Base-by-base conservation (phyloP, 2,888 invertebrate species). In the Drosophila parthenogenetica region DNA sequence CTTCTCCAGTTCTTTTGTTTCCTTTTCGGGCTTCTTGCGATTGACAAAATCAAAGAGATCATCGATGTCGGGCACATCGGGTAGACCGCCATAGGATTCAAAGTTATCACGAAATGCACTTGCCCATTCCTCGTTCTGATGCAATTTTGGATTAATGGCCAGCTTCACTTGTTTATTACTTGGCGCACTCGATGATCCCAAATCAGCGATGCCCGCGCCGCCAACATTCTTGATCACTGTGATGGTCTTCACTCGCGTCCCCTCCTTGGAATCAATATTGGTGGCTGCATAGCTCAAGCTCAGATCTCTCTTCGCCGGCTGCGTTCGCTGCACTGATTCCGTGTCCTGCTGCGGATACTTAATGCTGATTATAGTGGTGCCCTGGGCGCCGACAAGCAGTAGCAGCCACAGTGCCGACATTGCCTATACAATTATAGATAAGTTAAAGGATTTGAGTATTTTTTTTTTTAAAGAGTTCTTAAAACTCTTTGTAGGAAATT, bases 281-380 rank as follows among this genome's bases (percentile, higher is more conserved):
- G 92, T 92, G 11, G 92, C 92, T 8, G 92, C 81, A 87, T 92
- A 92, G 60, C 92, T 92, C 35, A 91, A 81, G 68, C 92, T 92
- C n/a, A 91, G 74, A 53, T 92, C 92, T 42, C 91, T 66, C 63
- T 92, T 92, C 8, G 83, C 73, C 43, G 89, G 91, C 61, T 87
- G 81, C n/a, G 64, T 35, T 39, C 43, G 74, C 29, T 81, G 70
- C n/a, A 67, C 42, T 1, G 29, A 32, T 22, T 55, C 50, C 13
- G 35, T 51, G 32, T 54, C 50, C n/a, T 71, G 70, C 45, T 67
- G 79, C 37, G 89, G 88, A 72, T 87, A 87, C 43, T 89, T 87
- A 61, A 85, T 87, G 72, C 83, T 88, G 54, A 85, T 89, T 63
- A 87, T 89, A 25, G 89, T 89, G 16, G 87, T 73, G 59, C 86